Percentiles rank a stretch among this genome's conserved stretches.
Evolutionary conservation across 2,888 invertebrate genomes (phyloP).

Genomic region (Lissonota sp.): DNA sequence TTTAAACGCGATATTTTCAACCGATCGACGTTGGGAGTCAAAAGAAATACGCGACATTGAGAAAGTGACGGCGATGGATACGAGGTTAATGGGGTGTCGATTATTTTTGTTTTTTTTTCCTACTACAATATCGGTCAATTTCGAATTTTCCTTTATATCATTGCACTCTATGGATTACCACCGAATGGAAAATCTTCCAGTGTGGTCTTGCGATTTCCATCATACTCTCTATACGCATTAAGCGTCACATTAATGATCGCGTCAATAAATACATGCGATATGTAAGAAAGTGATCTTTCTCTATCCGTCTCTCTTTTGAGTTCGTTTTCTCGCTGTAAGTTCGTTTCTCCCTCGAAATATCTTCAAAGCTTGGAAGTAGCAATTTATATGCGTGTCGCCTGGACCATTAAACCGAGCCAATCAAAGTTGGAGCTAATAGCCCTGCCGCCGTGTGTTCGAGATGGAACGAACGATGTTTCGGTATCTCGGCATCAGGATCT

Average conservation of each 20-base stretch:
- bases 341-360: conserved; percentile 77
- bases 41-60: conserved; percentile 46
- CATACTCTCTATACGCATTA: conserved; percentile 14
- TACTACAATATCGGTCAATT: neutral
- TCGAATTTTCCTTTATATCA: too few species aligned
- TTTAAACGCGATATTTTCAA: conserved; percentile 43
- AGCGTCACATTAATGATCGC: neutral
- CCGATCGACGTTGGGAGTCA: conserved; percentile 30
- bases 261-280: conserved; percentile 9
- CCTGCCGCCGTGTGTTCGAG: conserved; percentile 72
- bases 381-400: conserved; percentile 82
- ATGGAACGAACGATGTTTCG: conserved; percentile 76
- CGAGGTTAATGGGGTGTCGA: conserved; percentile 52
- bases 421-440: conserved; percentile 82
- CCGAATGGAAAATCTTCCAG: conserved; percentile 34
- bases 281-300: conserved; percentile 16
- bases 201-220: conserved; percentile 33
- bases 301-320: neutral
- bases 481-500: conserved; percentile 81
- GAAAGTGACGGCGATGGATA: conserved; percentile 41
- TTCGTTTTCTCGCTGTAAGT: conserved; percentile 6
- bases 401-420: conserved; percentile 82
- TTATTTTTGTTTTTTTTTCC: conserved; percentile 44
- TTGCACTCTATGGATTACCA: neutral
- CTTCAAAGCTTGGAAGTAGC: conserved; percentile 80